These are phyloP conservation scores for Schizothorax lantsangensis DNA, from an alignment of 2,797 vertebrate species.

Conservation along the genomic window DNA sequence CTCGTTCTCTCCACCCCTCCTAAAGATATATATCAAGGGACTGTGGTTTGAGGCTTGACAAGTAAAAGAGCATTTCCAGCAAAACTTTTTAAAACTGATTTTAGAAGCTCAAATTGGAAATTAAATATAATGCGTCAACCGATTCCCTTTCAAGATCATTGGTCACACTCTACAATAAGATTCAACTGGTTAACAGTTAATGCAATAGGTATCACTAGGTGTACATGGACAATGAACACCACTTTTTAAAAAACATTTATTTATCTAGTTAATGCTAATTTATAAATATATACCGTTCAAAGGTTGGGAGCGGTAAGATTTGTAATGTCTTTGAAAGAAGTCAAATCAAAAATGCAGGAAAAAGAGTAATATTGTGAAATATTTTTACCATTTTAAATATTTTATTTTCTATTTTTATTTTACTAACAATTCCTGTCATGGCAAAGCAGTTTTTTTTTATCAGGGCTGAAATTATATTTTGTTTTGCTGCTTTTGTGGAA, in stretches of 20 bases:
- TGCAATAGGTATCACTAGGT: neutral
- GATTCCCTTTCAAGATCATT: slow-evolving; percentile 20
- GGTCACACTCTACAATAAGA: neutral
- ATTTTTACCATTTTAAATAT: neutral
- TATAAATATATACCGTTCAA: neutral
- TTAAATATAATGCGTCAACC: slow-evolving; percentile 28
- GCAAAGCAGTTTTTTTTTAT: neutral
- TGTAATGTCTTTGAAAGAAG: neutral
- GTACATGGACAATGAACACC: neutral
- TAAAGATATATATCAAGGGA: slow-evolving; percentile 4
- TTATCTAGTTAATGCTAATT: neutral
- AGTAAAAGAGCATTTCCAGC: slow-evolving; percentile 23
- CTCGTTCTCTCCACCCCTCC: slow-evolving; percentile 44
- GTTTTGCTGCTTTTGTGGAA: neutral
- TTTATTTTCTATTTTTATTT: neutral
- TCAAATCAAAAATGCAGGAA: neutral
- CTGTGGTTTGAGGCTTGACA: slow-evolving; percentile 49
- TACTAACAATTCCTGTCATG: neutral
- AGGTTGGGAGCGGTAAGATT: neutral
- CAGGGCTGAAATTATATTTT: neutral
- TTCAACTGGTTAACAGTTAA: slow-evolving; percentile 11
- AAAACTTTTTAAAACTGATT: slow-evolving; percentile 4
- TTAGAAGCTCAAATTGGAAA: slow-evolving; percentile 37
- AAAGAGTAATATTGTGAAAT: neutral
- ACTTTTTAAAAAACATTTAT: neutral